Conservation (phyloP, 1,140 invertebrate genomes). For the Colletes gigas region DNA sequence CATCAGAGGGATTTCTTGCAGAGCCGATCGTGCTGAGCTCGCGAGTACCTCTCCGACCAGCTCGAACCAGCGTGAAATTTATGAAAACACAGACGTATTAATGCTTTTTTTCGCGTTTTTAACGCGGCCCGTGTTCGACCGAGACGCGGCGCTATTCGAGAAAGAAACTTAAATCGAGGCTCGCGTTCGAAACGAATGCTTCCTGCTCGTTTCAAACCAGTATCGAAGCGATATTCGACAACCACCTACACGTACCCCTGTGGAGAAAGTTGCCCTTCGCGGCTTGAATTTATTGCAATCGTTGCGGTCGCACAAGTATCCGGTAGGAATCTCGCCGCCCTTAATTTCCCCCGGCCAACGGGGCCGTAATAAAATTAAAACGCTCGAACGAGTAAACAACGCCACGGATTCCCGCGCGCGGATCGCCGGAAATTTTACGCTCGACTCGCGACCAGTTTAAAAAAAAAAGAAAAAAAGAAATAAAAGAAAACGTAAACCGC, state of each 20-base stretch:
- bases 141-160: slow-evolving; percentile 39
- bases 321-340: slow-evolving; percentile 52
- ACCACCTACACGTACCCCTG: slow-evolving; percentile 69
- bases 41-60: not conserved
- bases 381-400: slow-evolving; percentile 48
- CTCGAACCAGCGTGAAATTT: slow-evolving; percentile 39
- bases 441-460: not conserved
- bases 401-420: not conserved
- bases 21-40: no score
- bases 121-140: not conserved
- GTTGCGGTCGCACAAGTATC: slow-evolving; percentile 51
- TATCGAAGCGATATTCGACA: slow-evolving; percentile 68
- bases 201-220: slow-evolving; percentile 60
- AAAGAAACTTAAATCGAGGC: slow-evolving; percentile 55
- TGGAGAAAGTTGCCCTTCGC: slow-evolving; percentile 68
- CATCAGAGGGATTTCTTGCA: no score
- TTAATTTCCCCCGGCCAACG: slow-evolving; percentile 53
- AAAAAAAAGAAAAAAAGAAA: no score
- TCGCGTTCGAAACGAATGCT: slow-evolving; percentile 54
- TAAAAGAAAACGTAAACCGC: not conserved
- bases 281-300: slow-evolving; percentile 67
- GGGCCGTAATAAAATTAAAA: slow-evolving; percentile 60
- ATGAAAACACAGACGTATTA: slow-evolving; percentile 37
- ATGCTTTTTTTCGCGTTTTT: not conserved
- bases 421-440: slow-evolving; percentile 8